These are phyloP conservation scores for Tetanocera ferruginea DNA, from an alignment of 2,888 invertebrate genomes.

Conservation along the genomic window DNA sequence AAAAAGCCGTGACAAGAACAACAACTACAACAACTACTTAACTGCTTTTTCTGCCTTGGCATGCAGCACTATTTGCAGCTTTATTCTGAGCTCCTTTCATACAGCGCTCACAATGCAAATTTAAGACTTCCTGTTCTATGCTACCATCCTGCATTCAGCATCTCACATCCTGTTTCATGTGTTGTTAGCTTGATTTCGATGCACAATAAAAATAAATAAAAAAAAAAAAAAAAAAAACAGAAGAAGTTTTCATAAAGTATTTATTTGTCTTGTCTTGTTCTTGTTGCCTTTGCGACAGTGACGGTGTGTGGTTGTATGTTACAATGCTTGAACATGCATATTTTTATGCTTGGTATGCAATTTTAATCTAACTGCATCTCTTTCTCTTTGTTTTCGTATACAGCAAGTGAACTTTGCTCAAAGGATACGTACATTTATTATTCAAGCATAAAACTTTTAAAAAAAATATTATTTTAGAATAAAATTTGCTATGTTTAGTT, in stretches of 20 bases:
- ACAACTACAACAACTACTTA: neutral
- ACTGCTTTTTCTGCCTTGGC: neutral
- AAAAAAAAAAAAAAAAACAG: too few species aligned
- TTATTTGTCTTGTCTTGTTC: conserved; percentile 3
- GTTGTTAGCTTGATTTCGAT: conserved; percentile 1
- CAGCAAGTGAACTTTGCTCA: too few species aligned
- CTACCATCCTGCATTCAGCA: neutral
- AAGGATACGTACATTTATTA: too few species aligned
- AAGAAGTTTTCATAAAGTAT: neutral
- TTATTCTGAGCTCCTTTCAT: neutral
- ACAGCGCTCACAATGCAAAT: neutral
- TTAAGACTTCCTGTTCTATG: conserved; percentile 2
- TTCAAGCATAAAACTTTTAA: too few species aligned
- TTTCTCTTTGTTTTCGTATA: neutral
- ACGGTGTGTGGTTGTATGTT: neutral
- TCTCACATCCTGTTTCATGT: neutral
- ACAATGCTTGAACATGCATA: neutral
- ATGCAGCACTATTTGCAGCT: neutral
- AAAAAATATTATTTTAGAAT: too few species aligned
- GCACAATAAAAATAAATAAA: neutral
- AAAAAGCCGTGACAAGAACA: neutral
- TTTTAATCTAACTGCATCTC: neutral
- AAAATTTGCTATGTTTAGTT: too few species aligned
- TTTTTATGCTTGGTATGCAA: neutral
- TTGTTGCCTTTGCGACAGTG: neutral